Conservation (phyloP, 1,140 invertebrate genomes). For the Argopecten irradians region DNA sequence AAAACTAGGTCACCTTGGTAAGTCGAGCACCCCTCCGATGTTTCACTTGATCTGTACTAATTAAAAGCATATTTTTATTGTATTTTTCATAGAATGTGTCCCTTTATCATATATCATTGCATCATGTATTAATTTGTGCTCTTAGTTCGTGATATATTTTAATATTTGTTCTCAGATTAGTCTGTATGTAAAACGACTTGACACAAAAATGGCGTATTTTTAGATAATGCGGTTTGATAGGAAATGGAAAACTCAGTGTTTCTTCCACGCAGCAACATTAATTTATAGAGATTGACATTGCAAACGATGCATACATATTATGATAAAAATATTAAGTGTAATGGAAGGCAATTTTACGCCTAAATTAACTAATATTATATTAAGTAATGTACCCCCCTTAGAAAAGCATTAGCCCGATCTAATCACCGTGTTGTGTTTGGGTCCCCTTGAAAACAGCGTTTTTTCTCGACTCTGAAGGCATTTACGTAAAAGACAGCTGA, state of each 20-base stretch:
- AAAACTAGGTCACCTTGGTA: slow-evolving; percentile 14
- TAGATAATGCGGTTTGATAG: neutral
- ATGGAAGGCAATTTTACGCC: neutral
- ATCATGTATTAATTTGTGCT: neutral
- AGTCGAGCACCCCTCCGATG: neutral
- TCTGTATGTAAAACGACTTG: neutral
- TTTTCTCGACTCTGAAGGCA: neutral
- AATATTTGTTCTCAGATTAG: neutral
- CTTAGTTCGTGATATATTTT: neutral
- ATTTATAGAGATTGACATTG: neutral
- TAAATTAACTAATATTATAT: neutral
- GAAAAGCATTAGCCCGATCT: neutral
- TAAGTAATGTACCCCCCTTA: neutral
- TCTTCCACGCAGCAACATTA: neutral
- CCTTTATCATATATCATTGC: neutral
- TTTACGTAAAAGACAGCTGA: neutral
- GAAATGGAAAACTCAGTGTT: neutral
- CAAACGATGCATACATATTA: neutral
- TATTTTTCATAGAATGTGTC: neutral
- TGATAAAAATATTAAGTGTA: neutral
- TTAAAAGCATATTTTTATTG: neutral
- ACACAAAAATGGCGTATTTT: slow-evolving; percentile 18
- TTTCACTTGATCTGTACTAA: neutral
- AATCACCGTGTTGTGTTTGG: neutral
- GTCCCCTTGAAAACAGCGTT: neutral